Conservation (phyloP, 2,888 invertebrate genomes). For the Drosophila dives region DNA sequence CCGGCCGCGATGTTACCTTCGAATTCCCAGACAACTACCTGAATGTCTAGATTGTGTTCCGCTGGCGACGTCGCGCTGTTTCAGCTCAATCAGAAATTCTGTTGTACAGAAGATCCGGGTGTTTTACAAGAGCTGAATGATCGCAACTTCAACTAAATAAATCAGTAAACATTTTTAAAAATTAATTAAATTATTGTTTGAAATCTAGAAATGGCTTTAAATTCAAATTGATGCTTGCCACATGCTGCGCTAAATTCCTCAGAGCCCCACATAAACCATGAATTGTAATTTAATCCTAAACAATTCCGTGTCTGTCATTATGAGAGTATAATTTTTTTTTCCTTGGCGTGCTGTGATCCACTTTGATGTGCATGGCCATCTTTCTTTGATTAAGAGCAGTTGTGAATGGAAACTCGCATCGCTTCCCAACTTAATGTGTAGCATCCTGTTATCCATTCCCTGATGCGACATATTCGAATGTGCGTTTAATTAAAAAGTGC, state of each 20-base stretch:
- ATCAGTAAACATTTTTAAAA: conserved; percentile 76
- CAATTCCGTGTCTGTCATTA: conserved; percentile 15
- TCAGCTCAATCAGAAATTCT: conserved; percentile 69
- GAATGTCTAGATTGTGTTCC: conserved; percentile 85
- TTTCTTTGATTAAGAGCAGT: conserved; percentile 35
- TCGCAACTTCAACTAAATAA: conserved; percentile 73
- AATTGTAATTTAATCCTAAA: conserved; percentile 25
- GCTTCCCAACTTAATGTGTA: neutral
- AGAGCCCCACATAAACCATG: conserved; percentile 13
- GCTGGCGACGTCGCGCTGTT: conserved; percentile 42
- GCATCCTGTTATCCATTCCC: conserved; percentile 18
- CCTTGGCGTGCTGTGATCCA: conserved; percentile 3
- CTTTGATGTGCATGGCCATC: conserved; percentile 35
- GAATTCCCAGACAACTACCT: conserved; percentile 99
- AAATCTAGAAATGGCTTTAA: conserved; percentile 20
- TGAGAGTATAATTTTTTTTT: conserved; percentile 23
- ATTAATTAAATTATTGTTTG: conserved; percentile 43
- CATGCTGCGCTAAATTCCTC: neutral
- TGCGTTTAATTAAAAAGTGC: conserved; percentile 68
- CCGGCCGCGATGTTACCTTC: conserved; percentile 99
- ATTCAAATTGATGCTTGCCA: conserved; percentile 6
- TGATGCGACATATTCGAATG: conserved; percentile 15
- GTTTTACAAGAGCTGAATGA: conserved; percentile 64
- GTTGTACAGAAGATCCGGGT: conserved; percentile 74
- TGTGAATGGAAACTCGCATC: neutral